Percentiles rank a stretch among this genome's conserved stretches.
Conservation (phyloP, 1,140 invertebrate species). For the Drosophila miranda region DNA sequence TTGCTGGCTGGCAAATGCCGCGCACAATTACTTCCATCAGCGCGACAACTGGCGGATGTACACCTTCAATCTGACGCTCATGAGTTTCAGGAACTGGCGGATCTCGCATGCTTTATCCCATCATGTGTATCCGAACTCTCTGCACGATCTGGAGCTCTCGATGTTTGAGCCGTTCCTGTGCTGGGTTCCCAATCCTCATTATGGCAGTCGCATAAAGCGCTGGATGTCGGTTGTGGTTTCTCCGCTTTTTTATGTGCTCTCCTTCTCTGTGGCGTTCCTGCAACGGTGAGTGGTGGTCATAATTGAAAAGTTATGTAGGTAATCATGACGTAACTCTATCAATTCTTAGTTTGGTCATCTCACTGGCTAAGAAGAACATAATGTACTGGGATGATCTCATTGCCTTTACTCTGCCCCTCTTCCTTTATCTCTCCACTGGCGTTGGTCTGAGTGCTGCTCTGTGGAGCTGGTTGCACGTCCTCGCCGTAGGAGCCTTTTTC, state of each 20-base stretch:
- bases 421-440: constrained; percentile 83
- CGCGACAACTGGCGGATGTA: constrained; percentile 92
- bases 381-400: constrained; percentile 82
- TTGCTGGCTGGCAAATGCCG: constrained; percentile 84
- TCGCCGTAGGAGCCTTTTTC: constrained; percentile 84
- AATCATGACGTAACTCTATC: background rate
- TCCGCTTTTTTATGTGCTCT: constrained; percentile 83
- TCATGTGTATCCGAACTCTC: constrained; percentile 91
- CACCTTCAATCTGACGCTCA: constrained; percentile 87
- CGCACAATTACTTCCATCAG: constrained; percentile 93
- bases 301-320: background rate
- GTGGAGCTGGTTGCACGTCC: constrained; percentile 85
- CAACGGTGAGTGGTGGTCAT: constrained; percentile 82
- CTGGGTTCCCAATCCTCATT: constrained; percentile 85
- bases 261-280: constrained; percentile 81
- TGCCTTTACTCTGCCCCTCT: constrained; percentile 83
- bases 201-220: constrained; percentile 64
- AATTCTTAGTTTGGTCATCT: constrained; percentile 36
- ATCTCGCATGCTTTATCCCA: constrained; percentile 91
- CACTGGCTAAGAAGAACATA: constrained; percentile 45
- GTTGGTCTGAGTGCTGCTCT: constrained; percentile 59
- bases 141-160: constrained; percentile 90
- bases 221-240: constrained; percentile 83
- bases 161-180: constrained; percentile 87
- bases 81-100: constrained; percentile 88